Conservation (phyloP, 2,888 invertebrate species). For the Conistra vaccinii region DNA sequence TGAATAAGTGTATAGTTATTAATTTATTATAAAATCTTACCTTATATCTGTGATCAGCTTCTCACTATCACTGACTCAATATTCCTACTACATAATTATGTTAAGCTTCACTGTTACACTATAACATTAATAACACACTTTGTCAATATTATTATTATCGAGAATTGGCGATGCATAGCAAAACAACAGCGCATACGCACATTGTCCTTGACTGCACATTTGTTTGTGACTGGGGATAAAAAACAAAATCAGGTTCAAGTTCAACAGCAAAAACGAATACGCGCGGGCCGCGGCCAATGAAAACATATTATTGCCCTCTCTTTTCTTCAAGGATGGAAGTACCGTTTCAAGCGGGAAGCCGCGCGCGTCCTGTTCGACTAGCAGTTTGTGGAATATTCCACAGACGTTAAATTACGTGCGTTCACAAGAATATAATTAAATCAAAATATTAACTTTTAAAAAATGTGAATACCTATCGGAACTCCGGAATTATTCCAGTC, state of each 20-base stretch:
- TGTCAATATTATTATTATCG: constrained; percentile 40
- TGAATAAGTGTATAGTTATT: constrained; percentile 26
- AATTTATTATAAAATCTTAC: constrained; percentile 35
- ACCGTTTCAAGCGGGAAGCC: constrained; percentile 8
- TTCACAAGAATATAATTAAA: constrained; percentile 6
- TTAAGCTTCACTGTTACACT: constrained; percentile 37
- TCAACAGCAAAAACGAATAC: constrained; percentile 34
- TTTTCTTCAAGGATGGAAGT: constrained; percentile 17
- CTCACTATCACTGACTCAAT: constrained; percentile 33
- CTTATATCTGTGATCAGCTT: constrained; percentile 35
- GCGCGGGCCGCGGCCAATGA: constrained; percentile 17
- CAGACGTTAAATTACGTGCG: neutral
- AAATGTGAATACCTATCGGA: constrained; percentile 6
- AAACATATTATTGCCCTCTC: constrained; percentile 24
- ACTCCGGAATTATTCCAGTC: constrained; percentile 6
- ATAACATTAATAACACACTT: constrained; percentile 42
- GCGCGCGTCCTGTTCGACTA: neutral
- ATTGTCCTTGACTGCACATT: no score
- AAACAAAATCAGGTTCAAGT: constrained; percentile 37
- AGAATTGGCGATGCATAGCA: constrained; percentile 31
- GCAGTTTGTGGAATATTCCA: constrained; percentile 2
- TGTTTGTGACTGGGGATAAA: no score
- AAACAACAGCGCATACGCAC: constrained; percentile 38
- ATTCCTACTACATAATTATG: constrained; percentile 35
- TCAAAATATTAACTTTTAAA: constrained; percentile 4